Conservation (phyloP, 2,113 vertebrate genomes). For the Sylvicapra grimmia region DNA sequence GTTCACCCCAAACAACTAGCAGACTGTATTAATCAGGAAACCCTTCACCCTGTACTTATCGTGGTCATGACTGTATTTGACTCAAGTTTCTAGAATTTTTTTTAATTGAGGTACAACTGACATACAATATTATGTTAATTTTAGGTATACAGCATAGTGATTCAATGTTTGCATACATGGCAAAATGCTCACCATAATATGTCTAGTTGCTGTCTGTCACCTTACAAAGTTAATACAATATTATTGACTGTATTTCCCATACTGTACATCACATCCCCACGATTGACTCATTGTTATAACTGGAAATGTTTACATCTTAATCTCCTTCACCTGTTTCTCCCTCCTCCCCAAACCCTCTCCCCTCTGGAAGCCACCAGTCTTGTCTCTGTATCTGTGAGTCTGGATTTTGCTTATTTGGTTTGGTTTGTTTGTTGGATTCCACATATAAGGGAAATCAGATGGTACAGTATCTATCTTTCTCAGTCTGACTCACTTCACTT, state of each 20-base stretch:
- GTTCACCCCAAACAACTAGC: neutral
- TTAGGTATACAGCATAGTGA: neutral
- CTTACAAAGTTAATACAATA: neutral
- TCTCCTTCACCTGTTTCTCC: neutral
- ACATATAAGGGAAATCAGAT: neutral
- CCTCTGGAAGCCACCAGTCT: neutral
- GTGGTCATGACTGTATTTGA: neutral
- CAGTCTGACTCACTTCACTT: neutral
- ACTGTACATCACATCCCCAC: neutral
- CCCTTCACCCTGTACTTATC: neutral
- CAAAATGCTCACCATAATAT: neutral
- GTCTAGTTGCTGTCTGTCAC: neutral
- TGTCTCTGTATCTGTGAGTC: neutral
- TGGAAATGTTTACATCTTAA: neutral
- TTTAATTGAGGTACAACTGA: neutral
- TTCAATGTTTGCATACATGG: neutral
- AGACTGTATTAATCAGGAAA: neutral
- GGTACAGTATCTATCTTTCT: neutral
- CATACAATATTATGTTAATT: neutral
- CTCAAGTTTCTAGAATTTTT: neutral
- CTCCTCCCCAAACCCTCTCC: neutral
- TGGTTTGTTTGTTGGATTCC: neutral
- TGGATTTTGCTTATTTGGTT: neutral
- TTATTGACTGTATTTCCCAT: neutral
- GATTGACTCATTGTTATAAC: neutral